A percentile compares a stretch with the other conserved stretches of the same genome.
These are phyloP conservation scores for Thripadectes ignobilis DNA, from an alignment of 2,797 vertebrate genomes.

Conservation along the genomic window DNA sequence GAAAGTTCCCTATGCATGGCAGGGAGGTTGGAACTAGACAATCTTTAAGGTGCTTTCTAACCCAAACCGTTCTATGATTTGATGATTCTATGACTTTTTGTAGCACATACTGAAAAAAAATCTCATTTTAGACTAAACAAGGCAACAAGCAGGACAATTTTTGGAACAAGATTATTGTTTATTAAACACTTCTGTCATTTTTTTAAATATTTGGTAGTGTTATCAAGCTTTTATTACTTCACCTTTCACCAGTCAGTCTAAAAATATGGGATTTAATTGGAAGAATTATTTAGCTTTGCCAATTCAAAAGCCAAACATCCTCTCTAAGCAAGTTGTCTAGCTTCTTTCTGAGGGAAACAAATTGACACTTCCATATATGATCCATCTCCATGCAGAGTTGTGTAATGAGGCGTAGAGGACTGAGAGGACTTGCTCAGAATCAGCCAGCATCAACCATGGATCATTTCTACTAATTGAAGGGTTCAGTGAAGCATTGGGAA, in stretches of 20 bases:
- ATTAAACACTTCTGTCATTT: background rate
- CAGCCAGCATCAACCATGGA: background rate
- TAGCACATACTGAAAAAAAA: constrained; percentile 4
- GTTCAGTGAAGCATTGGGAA: background rate
- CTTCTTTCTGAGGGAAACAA: background rate
- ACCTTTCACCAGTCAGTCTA: background rate
- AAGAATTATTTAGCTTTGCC: background rate
- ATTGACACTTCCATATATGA: background rate
- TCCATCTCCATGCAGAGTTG: background rate
- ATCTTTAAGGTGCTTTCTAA: background rate
- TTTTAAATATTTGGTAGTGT: background rate
- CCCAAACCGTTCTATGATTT: background rate
- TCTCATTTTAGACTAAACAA: background rate
- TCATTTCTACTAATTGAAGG: background rate
- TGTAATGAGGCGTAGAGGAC: background rate
- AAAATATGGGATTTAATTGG: background rate
- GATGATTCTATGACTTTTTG: background rate
- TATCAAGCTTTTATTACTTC: background rate
- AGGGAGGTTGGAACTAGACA: background rate
- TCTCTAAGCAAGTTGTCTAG: background rate
- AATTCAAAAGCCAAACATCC: background rate
- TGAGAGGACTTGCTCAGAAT: background rate
- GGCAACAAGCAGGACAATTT: background rate
- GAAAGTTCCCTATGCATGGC: background rate
- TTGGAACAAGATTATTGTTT: background rate